Percentiles rank a stretch among this genome's conserved stretches.
phyloP scores from a whole-genome alignment of 2,888 invertebrate genomes.

The Atethmia centrago region DNA sequence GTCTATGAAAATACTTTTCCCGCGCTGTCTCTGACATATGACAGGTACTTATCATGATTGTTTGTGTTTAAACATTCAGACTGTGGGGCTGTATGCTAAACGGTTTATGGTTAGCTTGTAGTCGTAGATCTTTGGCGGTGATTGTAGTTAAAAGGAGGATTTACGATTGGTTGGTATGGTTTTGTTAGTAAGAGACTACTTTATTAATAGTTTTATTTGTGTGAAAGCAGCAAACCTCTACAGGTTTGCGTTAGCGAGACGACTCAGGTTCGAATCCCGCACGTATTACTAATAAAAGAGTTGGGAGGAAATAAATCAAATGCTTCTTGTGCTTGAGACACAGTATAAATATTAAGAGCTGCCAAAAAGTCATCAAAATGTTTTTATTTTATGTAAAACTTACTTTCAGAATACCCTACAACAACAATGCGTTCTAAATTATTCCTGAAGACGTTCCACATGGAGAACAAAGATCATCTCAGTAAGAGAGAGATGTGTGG shows the following conservation, averaged over 20 bases:
- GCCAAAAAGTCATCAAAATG: not conserved
- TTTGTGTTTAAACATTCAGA: slow-evolving; percentile 28
- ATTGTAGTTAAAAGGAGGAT: slow-evolving; percentile 1
- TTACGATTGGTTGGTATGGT: not conserved
- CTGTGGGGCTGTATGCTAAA: not conserved
- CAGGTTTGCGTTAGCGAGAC: not conserved
- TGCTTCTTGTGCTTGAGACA: too few species aligned
- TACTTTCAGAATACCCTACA: not conserved
- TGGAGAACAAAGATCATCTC: slow-evolving; percentile 8
- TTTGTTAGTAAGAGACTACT: not conserved
- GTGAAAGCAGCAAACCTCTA: not conserved
- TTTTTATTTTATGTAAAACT: not conserved
- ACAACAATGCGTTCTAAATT: slow-evolving; percentile 35
- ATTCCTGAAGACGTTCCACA: slow-evolving; percentile 37
- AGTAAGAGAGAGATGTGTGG: slow-evolving; percentile 59
- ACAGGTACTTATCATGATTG: slow-evolving; percentile 29
- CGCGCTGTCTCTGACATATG: slow-evolving; percentile 23
- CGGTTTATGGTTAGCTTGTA: not conserved
- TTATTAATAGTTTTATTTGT: not conserved
- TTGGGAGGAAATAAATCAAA: not conserved
- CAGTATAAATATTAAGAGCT: not conserved
- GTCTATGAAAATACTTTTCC: slow-evolving; percentile 46
- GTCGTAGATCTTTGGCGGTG: slow-evolving; percentile 1
- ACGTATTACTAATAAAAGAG: not conserved
- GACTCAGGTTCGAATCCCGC: not conserved